These are phyloP conservation scores for Triplophysa siluroides DNA, from an alignment of 2,113 vertebrate genomes.

Conservation along the genomic window DNA sequence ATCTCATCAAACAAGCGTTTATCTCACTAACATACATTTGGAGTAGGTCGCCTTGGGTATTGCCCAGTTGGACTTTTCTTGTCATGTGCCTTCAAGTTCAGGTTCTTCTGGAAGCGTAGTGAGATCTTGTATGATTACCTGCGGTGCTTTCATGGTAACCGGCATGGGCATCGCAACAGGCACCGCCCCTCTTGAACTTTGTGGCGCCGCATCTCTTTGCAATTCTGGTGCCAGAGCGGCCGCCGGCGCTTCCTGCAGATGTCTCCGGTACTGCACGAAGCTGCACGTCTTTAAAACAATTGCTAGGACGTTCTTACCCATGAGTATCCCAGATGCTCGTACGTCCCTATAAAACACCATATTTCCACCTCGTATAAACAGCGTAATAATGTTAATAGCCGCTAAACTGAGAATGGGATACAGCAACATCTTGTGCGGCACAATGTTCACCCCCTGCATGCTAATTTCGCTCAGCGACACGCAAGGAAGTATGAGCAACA, in stretches of 20 bases:
- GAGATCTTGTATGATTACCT: constrained; percentile 50
- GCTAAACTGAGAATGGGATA: constrained; percentile 63
- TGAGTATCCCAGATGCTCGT: constrained; percentile 60
- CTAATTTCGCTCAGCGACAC: constrained; percentile 64
- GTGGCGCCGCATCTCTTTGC: constrained; percentile 43
- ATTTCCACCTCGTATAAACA: constrained; percentile 58
- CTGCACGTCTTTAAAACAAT: constrained; percentile 56
- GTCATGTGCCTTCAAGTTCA: constrained; percentile 52
- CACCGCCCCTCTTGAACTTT: constrained; percentile 11
- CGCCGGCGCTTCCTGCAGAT: constrained; percentile 28
- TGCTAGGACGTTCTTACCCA: constrained; percentile 61
- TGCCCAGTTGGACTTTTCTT: neutral
- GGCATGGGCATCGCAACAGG: constrained; percentile 20
- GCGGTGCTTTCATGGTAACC: neutral
- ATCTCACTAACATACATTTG: neutral
- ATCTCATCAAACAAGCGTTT: neutral
- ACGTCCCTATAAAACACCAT: constrained; percentile 58
- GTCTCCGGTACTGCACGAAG: constrained; percentile 56
- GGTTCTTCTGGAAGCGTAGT: constrained; percentile 44
- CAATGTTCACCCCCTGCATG: constrained; percentile 62
- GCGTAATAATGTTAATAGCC: constrained; percentile 59
- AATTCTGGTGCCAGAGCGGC: constrained; percentile 32
- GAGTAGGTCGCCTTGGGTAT: too few species aligned
- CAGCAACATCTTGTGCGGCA: constrained; percentile 62
- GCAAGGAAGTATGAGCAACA: constrained; percentile 60